Percentiles rank a stretch among this genome's conserved stretches.
Evolutionary conservation across 2,113 vertebrate species (phyloP).

Genomic region (Tupaia chinensis): DNA sequence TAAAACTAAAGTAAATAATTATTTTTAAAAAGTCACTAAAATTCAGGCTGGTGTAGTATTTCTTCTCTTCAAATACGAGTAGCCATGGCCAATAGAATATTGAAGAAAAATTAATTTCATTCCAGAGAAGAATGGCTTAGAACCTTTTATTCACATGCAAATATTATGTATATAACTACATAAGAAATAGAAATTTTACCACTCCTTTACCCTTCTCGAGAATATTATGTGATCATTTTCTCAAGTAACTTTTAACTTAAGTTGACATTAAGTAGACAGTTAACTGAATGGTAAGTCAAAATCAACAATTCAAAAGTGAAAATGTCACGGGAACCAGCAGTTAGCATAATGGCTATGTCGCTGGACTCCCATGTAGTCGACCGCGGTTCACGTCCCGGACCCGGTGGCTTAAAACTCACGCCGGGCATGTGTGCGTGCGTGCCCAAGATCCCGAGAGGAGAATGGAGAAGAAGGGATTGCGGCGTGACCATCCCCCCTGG

Average conservation of each 20-base stretch:
- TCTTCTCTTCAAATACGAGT: slow-evolving; percentile 1
- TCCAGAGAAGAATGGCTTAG: background rate
- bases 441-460: no score
- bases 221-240: background rate
- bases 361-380: no score
- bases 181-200: background rate
- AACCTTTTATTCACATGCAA: background rate
- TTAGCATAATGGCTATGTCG: no score
- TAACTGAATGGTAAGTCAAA: background rate
- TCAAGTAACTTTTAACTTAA: background rate
- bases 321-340: background rate
- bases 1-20: no score
- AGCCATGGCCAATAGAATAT: background rate
- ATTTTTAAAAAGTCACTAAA: background rate
- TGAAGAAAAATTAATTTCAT: slow-evolving; percentile 4
- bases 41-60: background rate
- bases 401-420: no score
- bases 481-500: no score
- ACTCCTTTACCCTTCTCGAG: background rate
- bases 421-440: no score
- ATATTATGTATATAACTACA: background rate
- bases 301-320: slow-evolving; percentile 22
- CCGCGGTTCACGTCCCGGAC: no score
- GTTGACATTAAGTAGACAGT: background rate
- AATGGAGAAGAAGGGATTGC: no score